Percentiles rank a stretch among this genome's conserved stretches.
Evolutionary conservation across 2,888 invertebrate genomes (phyloP).

Genomic region (Minunthozetes semirufus): DNA sequence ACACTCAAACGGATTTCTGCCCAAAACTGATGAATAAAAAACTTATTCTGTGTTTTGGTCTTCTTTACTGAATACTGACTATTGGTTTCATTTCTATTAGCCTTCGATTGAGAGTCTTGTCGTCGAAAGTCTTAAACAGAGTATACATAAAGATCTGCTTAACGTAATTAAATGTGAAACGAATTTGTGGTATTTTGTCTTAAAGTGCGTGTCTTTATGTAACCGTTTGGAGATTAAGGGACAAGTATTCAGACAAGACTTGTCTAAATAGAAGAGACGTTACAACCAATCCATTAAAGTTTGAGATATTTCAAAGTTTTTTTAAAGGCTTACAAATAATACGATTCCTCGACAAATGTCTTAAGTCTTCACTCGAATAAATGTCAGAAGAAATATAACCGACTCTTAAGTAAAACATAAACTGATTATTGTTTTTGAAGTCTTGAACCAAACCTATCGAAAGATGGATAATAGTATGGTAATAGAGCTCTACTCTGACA

Average conservation of each 20-base stretch:
- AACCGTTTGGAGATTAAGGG: constrained; percentile 7
- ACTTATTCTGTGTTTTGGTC: not conserved
- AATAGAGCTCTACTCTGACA: not conserved
- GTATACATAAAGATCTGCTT: constrained; percentile 3
- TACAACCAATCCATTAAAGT: not conserved
- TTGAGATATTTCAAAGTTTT: not conserved
- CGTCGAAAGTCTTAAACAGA: not conserved
- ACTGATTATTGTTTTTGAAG: not conserved
- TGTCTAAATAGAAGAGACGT: not conserved
- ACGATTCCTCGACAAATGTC: not conserved
- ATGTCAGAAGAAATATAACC: not conserved
- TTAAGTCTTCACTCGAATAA: not conserved
- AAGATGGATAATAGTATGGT: constrained; percentile 18
- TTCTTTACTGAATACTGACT: not conserved
- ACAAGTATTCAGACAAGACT: not conserved
- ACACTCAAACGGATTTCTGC: not conserved
- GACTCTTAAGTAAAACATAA: not conserved
- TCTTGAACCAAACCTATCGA: not conserved
- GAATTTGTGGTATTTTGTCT: constrained; percentile 3
- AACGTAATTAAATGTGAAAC: constrained; percentile 9
- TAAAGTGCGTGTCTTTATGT: constrained; percentile 20
- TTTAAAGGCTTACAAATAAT: not conserved
- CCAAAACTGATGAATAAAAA: not conserved
- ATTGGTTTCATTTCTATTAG: not conserved
- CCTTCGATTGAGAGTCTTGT: not conserved